Evolutionary conservation across 2,797 vertebrate genomes (phyloP), one percentile per base, ranked within the genome.

Genomic region (Alosa sapidissima): DNA sequence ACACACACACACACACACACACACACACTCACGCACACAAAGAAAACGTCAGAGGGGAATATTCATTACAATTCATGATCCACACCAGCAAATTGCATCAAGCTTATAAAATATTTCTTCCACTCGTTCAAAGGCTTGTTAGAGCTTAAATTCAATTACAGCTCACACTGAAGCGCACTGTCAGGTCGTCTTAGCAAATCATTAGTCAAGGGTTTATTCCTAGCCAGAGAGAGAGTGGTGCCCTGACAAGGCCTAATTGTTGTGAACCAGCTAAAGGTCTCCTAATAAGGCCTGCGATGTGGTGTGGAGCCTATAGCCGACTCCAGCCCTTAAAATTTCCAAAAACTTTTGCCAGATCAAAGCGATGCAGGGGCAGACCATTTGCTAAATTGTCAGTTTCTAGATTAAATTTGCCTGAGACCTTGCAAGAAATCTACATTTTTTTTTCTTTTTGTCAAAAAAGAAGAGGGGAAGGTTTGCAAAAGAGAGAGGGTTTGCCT

Each of bases 101-200:
- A 91, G 94, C 95, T 96, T 96, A 96, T 96, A 91, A 94, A 95
- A 95, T 95, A 95, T 96, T 95, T 96, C 96, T 96, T 91, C 93
- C 91, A 94, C 94, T 93, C 93, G 93, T 96, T 96, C 95, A 96
- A 96, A 96, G 95, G 96, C 96, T 96, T 94, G 95, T 96, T 96
- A 95, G 94, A 92, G 94, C 93, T 95, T 94, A 94, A 94, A 96
- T 96, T 96, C 95, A 96, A 96, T 96, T 96, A 97, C 94, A 93
- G 94, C 94, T 90, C 94, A 95, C 95, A 95, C 95, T 94, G 91
- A 94, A 96, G 95, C 95, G 93, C 90, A 92, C 95, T 96, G 94
- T 97, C 96, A 96, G 94, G 90, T 96, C 96, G 96, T 95, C 96
- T 97, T 95, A 96, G 94, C 93, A 95, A 96, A 96, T 96, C 96